phyloP scores from a whole-genome alignment of 2,113 vertebrate genomes.

The Solenodon paradoxus region DNA sequence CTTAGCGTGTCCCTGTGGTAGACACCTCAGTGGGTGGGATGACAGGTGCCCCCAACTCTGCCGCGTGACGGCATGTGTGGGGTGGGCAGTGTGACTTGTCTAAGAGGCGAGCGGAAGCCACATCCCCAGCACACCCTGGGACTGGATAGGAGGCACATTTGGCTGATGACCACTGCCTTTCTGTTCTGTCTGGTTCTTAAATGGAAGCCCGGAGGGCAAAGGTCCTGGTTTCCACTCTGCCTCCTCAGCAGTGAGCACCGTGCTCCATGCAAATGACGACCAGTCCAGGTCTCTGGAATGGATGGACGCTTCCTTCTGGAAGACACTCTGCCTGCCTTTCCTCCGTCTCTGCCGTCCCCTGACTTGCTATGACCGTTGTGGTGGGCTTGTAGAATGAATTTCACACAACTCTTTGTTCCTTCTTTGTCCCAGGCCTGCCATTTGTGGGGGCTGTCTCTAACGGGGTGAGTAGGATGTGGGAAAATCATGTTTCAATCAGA shows the following conservation, averaged over 20 bases:
- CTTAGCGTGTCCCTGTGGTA: too few relatives aligned
- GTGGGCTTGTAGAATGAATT: background rate
- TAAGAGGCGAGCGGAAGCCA: too few relatives aligned
- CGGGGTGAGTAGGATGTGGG: background rate
- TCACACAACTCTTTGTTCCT: background rate
- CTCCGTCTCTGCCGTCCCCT: background rate
- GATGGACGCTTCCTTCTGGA: background rate
- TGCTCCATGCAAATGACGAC: background rate
- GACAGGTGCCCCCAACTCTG: background rate
- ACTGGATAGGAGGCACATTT: background rate
- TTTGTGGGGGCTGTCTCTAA: background rate
- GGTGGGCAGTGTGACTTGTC: too few relatives aligned
- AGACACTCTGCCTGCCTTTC: background rate
- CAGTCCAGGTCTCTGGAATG: background rate
- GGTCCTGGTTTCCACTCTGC: background rate
- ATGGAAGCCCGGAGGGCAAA: background rate
- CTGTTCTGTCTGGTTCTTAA: background rate
- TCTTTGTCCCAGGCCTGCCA: background rate
- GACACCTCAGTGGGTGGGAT: background rate
- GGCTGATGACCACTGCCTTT: background rate
- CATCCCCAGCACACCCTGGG: too few relatives aligned
- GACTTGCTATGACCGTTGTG: fast-evolving
- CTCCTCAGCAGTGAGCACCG: background rate
- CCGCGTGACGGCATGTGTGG: too few relatives aligned
- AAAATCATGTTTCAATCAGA: background rate